phyloP scores from a whole-genome alignment of 2,113 vertebrate genomes.

The Rhinolophus ferrumequinum region DNA sequence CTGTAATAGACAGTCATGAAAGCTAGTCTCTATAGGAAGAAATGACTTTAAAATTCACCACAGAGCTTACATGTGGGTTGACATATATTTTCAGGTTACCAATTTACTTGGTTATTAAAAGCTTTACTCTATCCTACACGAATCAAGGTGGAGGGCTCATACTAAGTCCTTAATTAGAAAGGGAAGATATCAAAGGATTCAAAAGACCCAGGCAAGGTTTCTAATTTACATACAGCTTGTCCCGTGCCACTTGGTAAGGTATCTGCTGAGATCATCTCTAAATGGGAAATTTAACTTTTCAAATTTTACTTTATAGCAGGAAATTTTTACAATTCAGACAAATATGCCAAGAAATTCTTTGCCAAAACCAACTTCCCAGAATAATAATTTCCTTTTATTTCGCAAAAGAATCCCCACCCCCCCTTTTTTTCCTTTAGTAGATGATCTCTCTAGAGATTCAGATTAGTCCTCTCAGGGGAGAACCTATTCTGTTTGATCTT shows the following conservation, averaged over 20 bases:
- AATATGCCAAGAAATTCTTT: conserved; percentile 30
- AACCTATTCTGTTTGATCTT: background rate
- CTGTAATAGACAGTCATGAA: background rate
- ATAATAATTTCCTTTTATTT: conserved; percentile 54
- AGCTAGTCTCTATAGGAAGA: background rate
- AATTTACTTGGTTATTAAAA: conserved; percentile 18
- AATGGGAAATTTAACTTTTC: conserved; percentile 9
- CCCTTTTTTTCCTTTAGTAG: background rate
- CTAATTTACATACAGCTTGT: background rate
- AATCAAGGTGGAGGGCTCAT: background rate
- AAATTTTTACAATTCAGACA: conserved; percentile 32
- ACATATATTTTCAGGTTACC: conserved; percentile 19
- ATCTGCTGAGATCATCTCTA: conserved; percentile 8
- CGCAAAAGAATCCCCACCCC: background rate
- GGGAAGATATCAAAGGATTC: background rate
- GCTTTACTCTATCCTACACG: background rate
- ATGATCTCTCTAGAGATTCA: conserved; percentile 4
- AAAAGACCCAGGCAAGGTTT: background rate
- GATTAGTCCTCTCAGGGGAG: background rate
- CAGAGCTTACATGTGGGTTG: background rate
- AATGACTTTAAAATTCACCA: background rate
- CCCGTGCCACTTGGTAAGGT: background rate
- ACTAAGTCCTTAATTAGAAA: background rate
- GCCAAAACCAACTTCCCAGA: conserved; percentile 13
- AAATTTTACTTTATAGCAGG: conserved; percentile 25